Evolutionary conservation across 2,113 vertebrate genomes (phyloP).

Genomic region (Podiceps cristatus): DNA sequence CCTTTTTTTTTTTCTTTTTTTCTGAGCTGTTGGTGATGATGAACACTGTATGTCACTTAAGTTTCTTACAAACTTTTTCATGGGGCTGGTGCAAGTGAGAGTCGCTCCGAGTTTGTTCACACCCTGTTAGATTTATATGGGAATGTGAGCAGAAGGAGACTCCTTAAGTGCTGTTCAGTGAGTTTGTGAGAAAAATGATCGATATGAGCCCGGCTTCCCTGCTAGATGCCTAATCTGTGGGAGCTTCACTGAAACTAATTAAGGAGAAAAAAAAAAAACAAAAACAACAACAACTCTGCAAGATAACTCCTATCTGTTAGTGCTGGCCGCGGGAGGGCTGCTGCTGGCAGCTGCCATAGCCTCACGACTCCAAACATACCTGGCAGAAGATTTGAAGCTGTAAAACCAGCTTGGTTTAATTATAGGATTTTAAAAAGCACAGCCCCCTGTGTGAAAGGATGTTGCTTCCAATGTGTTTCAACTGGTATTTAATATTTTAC

Average conservation of each 20-base stretch:
- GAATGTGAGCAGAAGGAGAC: neutral
- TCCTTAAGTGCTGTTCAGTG: neutral
- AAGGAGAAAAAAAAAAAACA: neutral
- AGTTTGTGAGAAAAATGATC: neutral
- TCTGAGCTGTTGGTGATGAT: neutral
- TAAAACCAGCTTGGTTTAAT: neutral
- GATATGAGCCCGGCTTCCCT: neutral
- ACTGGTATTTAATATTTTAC: neutral
- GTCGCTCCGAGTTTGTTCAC: rapidly evolving
- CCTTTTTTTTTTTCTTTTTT: neutral
- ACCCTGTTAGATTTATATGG: neutral
- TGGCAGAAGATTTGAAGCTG: neutral
- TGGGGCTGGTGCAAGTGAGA: neutral
- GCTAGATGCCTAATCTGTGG: neutral
- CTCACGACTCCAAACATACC: neutral
- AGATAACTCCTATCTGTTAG: constrained; percentile 8
- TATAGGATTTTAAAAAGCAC: neutral
- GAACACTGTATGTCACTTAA: rapidly evolving
- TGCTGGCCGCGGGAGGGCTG: neutral
- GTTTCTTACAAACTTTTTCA: neutral
- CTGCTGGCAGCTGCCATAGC: neutral
- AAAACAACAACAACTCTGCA: too few relatives aligned
- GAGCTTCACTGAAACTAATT: constrained; percentile 11
- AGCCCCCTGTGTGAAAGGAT: neutral
- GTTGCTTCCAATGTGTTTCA: neutral